Conservation (phyloP, 2,113 vertebrate genomes). For the Cranoglanis bouderius region DNA sequence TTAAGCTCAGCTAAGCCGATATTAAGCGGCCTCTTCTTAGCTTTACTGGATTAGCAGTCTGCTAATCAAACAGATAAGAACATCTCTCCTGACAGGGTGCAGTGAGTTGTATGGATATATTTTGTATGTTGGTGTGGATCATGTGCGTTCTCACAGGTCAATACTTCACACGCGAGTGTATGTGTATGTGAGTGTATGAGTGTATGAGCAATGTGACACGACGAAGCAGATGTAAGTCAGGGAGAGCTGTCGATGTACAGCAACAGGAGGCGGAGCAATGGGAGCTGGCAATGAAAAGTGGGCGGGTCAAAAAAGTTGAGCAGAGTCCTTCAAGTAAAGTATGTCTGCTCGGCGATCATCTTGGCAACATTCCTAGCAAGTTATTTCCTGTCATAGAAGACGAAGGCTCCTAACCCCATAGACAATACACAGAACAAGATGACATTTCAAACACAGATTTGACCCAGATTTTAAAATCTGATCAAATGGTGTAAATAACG, state of each 20-base stretch:
- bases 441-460: background rate
- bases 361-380: background rate
- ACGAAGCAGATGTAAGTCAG: background rate
- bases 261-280: background rate
- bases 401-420: background rate
- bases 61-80: background rate
- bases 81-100: background rate
- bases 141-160: background rate
- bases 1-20: background rate
- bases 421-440: background rate
- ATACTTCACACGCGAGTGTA: background rate
- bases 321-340: background rate
- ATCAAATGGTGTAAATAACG: background rate
- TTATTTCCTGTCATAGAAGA: background rate
- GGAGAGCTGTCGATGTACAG: background rate
- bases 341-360: background rate
- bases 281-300: background rate
- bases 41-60: background rate
- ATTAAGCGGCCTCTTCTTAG: background rate
- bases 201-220: background rate
- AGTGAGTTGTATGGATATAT: background rate
- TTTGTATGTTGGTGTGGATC: background rate
- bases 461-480: background rate
- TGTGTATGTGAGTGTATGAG: no score
- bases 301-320: background rate